Base-by-base conservation (phyloP, 37 sponge, comb jelly and placozoan species). In the Ephydatia muelleri region DNA sequence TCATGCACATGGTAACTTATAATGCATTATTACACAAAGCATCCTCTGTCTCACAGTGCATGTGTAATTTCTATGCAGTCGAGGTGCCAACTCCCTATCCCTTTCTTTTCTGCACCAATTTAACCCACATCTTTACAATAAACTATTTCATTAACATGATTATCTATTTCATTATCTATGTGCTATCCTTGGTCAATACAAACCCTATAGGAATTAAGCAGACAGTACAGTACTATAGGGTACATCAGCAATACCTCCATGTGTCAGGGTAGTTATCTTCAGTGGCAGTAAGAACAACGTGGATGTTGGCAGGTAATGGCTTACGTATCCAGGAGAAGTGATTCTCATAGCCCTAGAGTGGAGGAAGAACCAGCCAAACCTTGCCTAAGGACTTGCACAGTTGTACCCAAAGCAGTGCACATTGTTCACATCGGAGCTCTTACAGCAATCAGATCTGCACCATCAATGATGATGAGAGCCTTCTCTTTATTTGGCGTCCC, bases 231-330 rank as follows among this genome's bases (percentile, higher is more conserved):
- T 19, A 31, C n/a, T 70, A 70, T 27, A 70, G 66, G 21, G 66
- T 65, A 65, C 19, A 21, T 22, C 21, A 65, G n/a, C n/a, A 27
- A 5, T 57, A 88, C 89, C 85, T 89, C 90, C 90, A 89, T 38
- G 64, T 47, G 2, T 89, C 90, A 73, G 90, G 85, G 27, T 68
- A 76, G 70, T 82, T 88, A 14, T 82, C 83, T 27, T 88, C 84
- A 66, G 37, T 78, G 31, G 85, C 69, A 76, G 85, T 66, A 47
- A 87, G 73, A 30, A 82, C 79, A 25, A 88, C 77, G 76, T 81
- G 77, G 32, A 81, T 81, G 57, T 80, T 84, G 33, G 74, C 72
- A 43, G 83, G 84, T 12, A 82, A 75, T 32, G 80, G 88, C 48
- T 79, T 70, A 2, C 70, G 43, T 38, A 87, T 75, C 81, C 85